phyloP scores from a whole-genome alignment of 2,888 invertebrate genomes.

The Morpho helenor region DNA sequence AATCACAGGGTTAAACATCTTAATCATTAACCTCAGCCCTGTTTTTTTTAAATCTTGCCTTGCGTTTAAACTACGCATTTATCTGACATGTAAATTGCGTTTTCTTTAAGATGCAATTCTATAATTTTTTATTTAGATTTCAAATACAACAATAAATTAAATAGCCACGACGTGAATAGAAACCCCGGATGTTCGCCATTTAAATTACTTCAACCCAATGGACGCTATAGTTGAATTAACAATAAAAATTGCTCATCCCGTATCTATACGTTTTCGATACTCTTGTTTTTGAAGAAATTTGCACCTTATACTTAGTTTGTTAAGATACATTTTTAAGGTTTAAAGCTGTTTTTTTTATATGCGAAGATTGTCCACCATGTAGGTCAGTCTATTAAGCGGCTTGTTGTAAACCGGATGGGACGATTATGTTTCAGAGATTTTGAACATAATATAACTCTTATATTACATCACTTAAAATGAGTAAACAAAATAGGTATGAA shows the following conservation, averaged over 20 bases:
- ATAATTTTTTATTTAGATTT: conserved; percentile 48
- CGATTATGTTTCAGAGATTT: conserved; percentile 69
- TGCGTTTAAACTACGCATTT: background rate
- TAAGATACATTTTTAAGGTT: conserved; percentile 23
- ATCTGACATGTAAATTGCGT: conserved; percentile 25
- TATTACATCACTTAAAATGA: conserved; percentile 54
- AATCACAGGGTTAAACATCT: too few species aligned
- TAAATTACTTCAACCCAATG: conserved; percentile 71
- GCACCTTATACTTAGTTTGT: conserved; percentile 28
- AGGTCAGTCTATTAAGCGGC: conserved; percentile 73
- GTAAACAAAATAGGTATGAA: too few species aligned
- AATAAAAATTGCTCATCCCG: conserved; percentile 75
- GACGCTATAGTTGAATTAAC: conserved; percentile 69
- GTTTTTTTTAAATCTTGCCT: too few species aligned
- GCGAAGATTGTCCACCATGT: conserved; percentile 57
- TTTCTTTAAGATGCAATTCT: conserved; percentile 47
- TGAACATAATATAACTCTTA: conserved; percentile 53
- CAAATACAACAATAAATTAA: conserved; percentile 42
- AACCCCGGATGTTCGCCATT: conserved; percentile 77
- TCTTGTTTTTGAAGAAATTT: background rate
- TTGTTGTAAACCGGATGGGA: conserved; percentile 62
- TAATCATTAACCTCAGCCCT: too few species aligned
- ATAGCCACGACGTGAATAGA: conserved; percentile 58
- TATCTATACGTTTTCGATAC: conserved; percentile 32
- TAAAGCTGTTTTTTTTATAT: conserved; percentile 29